Conservation (phyloP, 2,888 invertebrate genomes). For the Dromius quadrimaculatus region DNA sequence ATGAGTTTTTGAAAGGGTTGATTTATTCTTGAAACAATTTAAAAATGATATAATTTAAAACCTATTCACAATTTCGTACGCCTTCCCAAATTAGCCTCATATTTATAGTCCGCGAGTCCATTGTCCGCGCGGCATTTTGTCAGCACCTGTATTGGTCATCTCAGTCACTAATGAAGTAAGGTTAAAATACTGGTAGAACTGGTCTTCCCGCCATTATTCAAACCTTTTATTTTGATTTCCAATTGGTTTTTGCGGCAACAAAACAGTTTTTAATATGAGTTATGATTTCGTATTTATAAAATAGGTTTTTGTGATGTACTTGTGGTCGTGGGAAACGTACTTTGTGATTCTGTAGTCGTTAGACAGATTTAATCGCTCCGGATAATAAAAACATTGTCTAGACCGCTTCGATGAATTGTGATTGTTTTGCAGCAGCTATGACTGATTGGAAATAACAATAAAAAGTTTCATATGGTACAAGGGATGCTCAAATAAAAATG, state of each 20-base stretch:
- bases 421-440: no score
- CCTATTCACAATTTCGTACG: conserved; percentile 20
- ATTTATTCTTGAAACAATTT: no score
- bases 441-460: no score
- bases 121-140: conserved; percentile 27
- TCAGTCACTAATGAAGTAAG: conserved; percentile 65
- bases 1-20: neutral
- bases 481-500: conserved; percentile 9
- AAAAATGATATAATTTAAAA: no score
- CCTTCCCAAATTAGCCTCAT: conserved; percentile 4
- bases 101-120: conserved; percentile 6
- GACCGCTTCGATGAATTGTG: conserved; percentile 22
- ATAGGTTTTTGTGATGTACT: neutral
- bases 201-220: conserved; percentile 66
- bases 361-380: conserved; percentile 22
- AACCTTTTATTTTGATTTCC: no score
- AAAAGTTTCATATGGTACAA: no score
- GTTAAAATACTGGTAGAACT: conserved; percentile 67
- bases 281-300: neutral
- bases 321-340: conserved; percentile 7
- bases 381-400: conserved; percentile 41
- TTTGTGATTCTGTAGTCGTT: conserved; percentile 2
- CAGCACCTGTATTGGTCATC: conserved; percentile 31
- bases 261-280: conserved; percentile 1
- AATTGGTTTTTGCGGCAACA: no score